Evolutionary conservation across 2,113 vertebrate genomes (phyloP).

Genomic region (Tachysurus fulvidraco): DNA sequence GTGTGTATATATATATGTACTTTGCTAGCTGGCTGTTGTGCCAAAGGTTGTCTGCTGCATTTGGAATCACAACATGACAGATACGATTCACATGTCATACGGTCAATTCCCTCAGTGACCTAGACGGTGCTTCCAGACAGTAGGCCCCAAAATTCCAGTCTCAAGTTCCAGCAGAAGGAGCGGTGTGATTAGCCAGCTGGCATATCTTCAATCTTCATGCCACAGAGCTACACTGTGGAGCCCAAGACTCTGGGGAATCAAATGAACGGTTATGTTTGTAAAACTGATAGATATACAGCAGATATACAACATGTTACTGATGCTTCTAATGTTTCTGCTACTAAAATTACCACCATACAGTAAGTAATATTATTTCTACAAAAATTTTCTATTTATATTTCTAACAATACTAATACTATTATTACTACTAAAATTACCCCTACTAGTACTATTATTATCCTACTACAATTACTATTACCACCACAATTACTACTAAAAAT

Average conservation of each 20-base stretch:
- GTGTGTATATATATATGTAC: neutral
- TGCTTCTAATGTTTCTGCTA: neutral
- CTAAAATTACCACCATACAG: neutral
- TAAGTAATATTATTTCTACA: too few relatives aligned
- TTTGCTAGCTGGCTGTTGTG: constrained; percentile 2
- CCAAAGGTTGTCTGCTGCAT: neutral
- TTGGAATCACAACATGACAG: constrained; percentile 27
- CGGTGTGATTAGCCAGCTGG: constrained; percentile 24
- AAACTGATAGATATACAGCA: neutral
- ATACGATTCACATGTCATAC: constrained; percentile 17
- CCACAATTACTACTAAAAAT: neutral
- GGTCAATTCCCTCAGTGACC: constrained; percentile 21
- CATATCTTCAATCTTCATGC: constrained; percentile 34
- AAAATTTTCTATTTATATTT: too few relatives aligned
- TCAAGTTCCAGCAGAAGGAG: constrained; percentile 37
- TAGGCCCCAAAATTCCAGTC: constrained; percentile 17
- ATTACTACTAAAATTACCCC: neutral
- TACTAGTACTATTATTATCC: neutral
- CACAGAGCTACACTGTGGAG: neutral
- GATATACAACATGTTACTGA: neutral
- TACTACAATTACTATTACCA: neutral
- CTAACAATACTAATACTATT: neutral
- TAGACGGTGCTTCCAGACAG: constrained; percentile 11
- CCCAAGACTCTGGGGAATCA: neutral
- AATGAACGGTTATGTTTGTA: neutral